Base-by-base conservation (phyloP, 1,140 invertebrate species). In the Propsilocerus akamusi region DNA sequence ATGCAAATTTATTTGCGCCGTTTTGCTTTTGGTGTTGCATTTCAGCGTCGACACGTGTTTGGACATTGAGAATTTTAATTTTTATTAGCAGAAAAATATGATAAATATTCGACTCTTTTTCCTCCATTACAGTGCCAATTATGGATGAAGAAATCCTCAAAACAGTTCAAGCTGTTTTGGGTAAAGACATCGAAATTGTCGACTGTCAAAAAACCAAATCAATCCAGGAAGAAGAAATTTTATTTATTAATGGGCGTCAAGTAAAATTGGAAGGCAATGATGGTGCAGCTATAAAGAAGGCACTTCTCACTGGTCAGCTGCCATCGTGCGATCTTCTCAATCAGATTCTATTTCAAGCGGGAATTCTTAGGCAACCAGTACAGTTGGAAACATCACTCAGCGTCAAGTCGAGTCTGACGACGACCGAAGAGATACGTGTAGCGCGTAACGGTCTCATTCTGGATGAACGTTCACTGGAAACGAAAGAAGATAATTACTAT, bases 111-210 rank as follows among this genome's bases (percentile, higher is more conserved):
- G 14, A 8, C 4, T 41, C 14, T 41, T 10, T 20, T 41, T 41
- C 22, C 14, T 20, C 10, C 22, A 5, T 17, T 20, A 6, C 34
- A 41, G 34, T 20, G 17, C 5, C 23, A 25, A 62, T 23, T 55
- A 82, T 83, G 75, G 80, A 83, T 60, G 79, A 83, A 63, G 80
- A 84, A 61, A 81, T 84, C 50, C 80, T 83, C 57, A 81, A 80
- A 54, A 83, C 81, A 37, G 82, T 85, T 26, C 80, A 84, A 63
- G 78, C 80, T 49, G 76, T 85, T 47, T 74, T 83, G 48, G 82
- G 82, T 51, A 81, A 80, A 50, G 80, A 79, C 26, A 79, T 74
- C 7, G 78, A 80, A 65, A 78, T 85, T 48, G 72, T 84, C 34
- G 81, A 84, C 61, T 83, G 80, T 59, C 78, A 83, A 58, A 83